Base-by-base conservation (phyloP, 2,888 invertebrate genomes). In the Apodemia mormo region DNA sequence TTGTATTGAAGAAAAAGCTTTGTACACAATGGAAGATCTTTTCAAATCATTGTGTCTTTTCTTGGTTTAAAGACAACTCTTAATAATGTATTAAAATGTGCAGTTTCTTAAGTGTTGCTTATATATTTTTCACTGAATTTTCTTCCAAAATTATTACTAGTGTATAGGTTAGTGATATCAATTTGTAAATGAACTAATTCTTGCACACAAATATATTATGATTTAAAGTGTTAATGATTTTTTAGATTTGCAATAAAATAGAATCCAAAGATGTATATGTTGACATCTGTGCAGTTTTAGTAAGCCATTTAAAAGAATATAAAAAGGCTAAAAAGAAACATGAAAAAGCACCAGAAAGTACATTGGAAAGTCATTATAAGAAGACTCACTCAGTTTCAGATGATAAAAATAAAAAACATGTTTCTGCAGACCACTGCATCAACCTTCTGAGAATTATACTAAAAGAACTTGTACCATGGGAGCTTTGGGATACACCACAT, bases 401-500 rank as follows among this genome's bases (percentile, higher is more conserved):
- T 29, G 70, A 76, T 0, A 80, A 86, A 69, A 90, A 85, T 14
- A 92, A 89, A 72, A 90, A 87, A 54, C 76, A 83, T 0, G 82
- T 88, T 66, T 85, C 94, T 0, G 89, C 94, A 8, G 94, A 95
- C 67, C 94, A 95, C 76, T 95, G 94, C 73, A 87, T 95, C 2
- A 93, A 94, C 76, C 91, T 95, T 71, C 82, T 95, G 37, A 91
- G 95, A n/a, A 88, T 94, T 10, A 82, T 95, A 12, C 81, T 96
- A 12, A 94, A 94, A 76, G 95, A 96, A 78, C 92, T 96, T 45
- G 87, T 96, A 1, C 95, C 95, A 1, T 95, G 95, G 94, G 96
- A 96, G 78, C 79, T 96, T 4, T 95, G 95, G 90, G 95, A 95
- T 75, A 96, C 96, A 0, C 92, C 95, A 12, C 95, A 95, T 66